phyloP scores from a whole-genome alignment of 2,888 invertebrate genomes.

The Drosophila cracens region DNA sequence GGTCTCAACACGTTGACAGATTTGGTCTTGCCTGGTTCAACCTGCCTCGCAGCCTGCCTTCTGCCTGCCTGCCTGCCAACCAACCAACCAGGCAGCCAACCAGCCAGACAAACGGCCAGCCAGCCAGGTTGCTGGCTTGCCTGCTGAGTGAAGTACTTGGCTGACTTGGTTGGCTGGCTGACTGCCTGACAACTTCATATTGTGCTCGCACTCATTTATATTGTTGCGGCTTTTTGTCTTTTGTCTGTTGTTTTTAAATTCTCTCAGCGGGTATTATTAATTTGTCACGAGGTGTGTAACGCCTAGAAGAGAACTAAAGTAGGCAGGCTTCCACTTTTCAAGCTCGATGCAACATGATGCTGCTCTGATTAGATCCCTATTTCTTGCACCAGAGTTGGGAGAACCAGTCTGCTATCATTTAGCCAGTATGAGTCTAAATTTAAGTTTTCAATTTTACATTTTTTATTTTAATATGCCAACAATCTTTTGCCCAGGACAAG shows the following conservation, averaged over 20 bases:
- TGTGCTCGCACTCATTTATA: slow-evolving; percentile 68
- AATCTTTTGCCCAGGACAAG: neutral
- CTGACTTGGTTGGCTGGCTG: slow-evolving; percentile 37
- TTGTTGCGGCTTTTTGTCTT: slow-evolving; percentile 47
- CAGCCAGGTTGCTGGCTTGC: slow-evolving; percentile 16
- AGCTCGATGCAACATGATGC: neutral
- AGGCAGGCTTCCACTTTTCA: neutral
- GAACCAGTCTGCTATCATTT: neutral
- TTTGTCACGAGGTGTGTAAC: neutral
- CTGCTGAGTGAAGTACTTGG: slow-evolving; percentile 45
- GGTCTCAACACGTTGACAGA: slow-evolving; percentile 71
- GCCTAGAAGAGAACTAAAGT: neutral
- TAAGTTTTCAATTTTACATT: accelerated
- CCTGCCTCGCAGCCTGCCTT: slow-evolving; percentile 48
- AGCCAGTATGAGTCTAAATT: neutral
- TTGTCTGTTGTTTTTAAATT: slow-evolving; percentile 12
- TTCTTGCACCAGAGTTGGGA: neutral
- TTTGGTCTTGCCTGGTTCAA: slow-evolving; percentile 73
- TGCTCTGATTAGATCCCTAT: neutral
- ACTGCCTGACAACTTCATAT: slow-evolving; percentile 74
- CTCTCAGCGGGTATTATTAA: neutral
- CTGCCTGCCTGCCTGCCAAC: slow-evolving; percentile 58
- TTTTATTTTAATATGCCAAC: neutral
- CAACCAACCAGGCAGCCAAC: slow-evolving; percentile 35
- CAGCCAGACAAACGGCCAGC: slow-evolving; percentile 34